These are phyloP conservation scores for Drosophila kokeensis DNA, from an alignment of 2,888 invertebrate genomes.

Conservation along the genomic window DNA sequence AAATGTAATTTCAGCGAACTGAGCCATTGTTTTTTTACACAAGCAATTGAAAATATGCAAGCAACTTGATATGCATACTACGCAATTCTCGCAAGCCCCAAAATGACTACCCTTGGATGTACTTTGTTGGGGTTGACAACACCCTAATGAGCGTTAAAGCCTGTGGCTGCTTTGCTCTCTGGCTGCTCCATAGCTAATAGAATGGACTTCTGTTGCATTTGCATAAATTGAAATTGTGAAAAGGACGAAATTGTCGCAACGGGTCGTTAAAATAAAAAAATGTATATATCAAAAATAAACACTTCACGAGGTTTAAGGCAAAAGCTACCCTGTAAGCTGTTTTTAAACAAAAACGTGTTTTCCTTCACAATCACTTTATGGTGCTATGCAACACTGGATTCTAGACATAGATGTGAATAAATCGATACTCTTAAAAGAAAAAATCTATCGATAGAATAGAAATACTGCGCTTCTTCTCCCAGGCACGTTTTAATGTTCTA, in stretches of 20 bases:
- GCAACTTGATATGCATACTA: conserved; percentile 15
- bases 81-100: background rate
- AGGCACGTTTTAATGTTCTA: background rate
- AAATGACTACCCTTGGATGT: conserved; percentile 9
- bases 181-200: background rate
- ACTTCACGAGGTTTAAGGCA: background rate
- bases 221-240: conserved; percentile 70
- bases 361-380: background rate
- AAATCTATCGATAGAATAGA: background rate
- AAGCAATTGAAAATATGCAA: conserved; percentile 57
- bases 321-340: background rate
- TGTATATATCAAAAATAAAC: conserved; percentile 4
- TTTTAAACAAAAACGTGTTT: background rate
- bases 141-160: conserved; percentile 75
- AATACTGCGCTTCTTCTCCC: background rate
- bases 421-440: background rate
- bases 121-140: conserved; percentile 4
- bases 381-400: background rate
- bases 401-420: background rate
- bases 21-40: conserved; percentile 23
- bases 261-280: conserved; percentile 3
- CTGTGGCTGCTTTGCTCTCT: conserved; percentile 32
- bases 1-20: conserved; percentile 48
- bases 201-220: conserved; percentile 62
- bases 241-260: conserved; percentile 37